A percentile compares a stretch with the other conserved stretches of the same genome.
phyloP scores from a whole-genome alignment of 2,888 invertebrate species.

The Nomada flava region DNA sequence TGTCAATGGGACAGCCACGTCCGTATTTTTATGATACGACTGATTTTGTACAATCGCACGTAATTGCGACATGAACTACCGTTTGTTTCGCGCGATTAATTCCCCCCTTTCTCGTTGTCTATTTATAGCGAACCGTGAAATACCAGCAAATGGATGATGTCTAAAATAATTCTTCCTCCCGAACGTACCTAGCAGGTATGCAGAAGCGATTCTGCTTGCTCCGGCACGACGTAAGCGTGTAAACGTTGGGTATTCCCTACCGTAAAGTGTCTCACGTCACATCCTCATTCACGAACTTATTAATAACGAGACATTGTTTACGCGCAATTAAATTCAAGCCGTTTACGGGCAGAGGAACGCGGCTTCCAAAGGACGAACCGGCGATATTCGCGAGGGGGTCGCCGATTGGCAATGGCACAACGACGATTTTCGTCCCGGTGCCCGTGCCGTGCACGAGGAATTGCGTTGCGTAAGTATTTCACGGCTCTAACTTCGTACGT shows the following conservation, averaged over 20 bases:
- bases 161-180: conserved; percentile 1
- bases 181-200: background rate
- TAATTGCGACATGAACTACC: conserved; percentile 35
- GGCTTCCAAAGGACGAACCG: conserved; percentile 16
- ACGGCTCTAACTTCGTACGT: background rate
- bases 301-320: conserved; percentile 77
- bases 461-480: conserved; percentile 25
- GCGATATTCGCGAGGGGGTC: background rate
- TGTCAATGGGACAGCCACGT: conserved; percentile 11
- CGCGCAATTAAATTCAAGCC: conserved; percentile 63
- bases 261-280: conserved; percentile 71
- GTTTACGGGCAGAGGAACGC: conserved; percentile 11
- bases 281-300: conserved; percentile 79
- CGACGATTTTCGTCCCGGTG: background rate
- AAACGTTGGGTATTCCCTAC: conserved; percentile 46
- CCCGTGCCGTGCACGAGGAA: background rate
- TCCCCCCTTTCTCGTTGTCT: conserved; percentile 19
- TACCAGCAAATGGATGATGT: background rate
- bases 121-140: conserved; percentile 32
- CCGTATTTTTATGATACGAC: conserved; percentile 19
- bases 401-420: background rate
- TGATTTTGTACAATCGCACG: conserved; percentile 24
- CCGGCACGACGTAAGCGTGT: background rate
- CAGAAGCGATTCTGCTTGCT: background rate
- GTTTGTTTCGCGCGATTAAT: conserved; percentile 24